Evolutionary conservation across 35 echinoderm and acorn worm species (phyloP).

Genomic region (Heliocidaris erythrogramma): DNA sequence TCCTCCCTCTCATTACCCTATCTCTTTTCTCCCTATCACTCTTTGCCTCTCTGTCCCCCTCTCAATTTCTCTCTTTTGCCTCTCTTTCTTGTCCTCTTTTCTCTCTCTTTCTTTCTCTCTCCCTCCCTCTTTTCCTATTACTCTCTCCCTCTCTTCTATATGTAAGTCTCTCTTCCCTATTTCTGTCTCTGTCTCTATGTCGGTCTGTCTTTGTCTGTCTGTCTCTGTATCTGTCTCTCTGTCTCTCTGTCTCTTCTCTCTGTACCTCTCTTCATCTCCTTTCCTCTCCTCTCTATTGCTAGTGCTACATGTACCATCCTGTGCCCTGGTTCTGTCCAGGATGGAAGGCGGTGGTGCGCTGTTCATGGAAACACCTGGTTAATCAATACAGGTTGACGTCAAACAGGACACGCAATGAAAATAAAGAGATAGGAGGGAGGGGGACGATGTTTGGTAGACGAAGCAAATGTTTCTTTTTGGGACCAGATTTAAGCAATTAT

Average conservation of each 20-base stretch:
- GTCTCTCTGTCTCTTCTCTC: not conserved
- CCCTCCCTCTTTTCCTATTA: not conserved
- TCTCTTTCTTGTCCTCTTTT: too few relatives aligned
- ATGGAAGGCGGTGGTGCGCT: not conserved
- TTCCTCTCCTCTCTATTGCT: not conserved
- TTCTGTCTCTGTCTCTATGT: not conserved
- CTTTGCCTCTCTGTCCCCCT: too few relatives aligned
- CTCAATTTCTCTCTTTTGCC: too few relatives aligned
- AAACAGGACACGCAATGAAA: not conserved
- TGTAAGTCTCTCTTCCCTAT: not conserved
- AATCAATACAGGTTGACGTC: constrained; percentile 31
- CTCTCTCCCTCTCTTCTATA: not conserved
- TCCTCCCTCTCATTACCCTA: too few relatives aligned
- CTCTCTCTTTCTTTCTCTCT: too few relatives aligned
- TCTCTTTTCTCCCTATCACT: too few relatives aligned
- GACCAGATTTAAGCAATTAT: not conserved
- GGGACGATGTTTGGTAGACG: not conserved
- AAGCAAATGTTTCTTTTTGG: constrained; percentile 9
- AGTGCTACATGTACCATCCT: not conserved
- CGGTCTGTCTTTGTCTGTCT: not conserved
- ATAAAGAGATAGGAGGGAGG: not conserved
- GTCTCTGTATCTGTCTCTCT: not conserved
- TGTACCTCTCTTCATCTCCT: not conserved
- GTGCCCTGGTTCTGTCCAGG: not conserved
- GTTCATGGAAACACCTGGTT: constrained; percentile 37